A percentile compares a stretch with the other conserved stretches of the same genome.
Evolutionary conservation across 2,113 vertebrate species (phyloP).

Genomic region (Pampusana beccarii): DNA sequence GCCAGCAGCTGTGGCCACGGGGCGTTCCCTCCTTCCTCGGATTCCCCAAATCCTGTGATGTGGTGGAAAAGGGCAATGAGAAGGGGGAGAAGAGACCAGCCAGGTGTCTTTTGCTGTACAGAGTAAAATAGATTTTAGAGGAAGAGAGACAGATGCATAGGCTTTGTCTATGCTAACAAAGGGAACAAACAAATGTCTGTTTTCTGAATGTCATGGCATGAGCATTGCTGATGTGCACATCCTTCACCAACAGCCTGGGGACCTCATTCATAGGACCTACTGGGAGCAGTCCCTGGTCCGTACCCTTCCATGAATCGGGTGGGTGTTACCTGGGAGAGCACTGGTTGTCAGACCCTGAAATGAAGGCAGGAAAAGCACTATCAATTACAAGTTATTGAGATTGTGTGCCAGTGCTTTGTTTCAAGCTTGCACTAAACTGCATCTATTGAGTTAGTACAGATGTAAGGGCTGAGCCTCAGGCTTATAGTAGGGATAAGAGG

Average conservation of each 20-base stretch:
- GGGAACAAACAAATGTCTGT: not conserved
- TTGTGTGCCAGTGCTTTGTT: not conserved
- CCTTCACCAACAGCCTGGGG: not conserved
- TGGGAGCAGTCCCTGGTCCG: not conserved
- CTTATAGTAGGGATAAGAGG: not conserved
- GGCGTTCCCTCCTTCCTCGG: not conserved
- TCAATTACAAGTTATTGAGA: not conserved
- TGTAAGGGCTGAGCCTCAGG: not conserved
- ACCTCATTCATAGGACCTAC: accelerated
- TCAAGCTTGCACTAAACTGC: not conserved
- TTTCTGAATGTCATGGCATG: not conserved
- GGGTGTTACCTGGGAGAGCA: not conserved
- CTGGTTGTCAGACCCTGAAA: not conserved
- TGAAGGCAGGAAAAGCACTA: not conserved
- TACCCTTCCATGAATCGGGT: not conserved
- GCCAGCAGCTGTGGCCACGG: too few species aligned
- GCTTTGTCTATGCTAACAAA: not conserved
- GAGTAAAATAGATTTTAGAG: not conserved
- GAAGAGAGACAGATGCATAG: not conserved
- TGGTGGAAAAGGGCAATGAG: not conserved
- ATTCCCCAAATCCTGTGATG: accelerated
- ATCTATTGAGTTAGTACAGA: not conserved
- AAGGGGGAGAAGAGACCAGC: not conserved
- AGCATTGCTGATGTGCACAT: accelerated
- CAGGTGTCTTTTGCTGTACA: not conserved